A percentile compares a stretch with the other conserved stretches of the same genome.
phyloP scores from a whole-genome alignment of 2,113 vertebrate species.

The Erinaceus europaeus region DNA sequence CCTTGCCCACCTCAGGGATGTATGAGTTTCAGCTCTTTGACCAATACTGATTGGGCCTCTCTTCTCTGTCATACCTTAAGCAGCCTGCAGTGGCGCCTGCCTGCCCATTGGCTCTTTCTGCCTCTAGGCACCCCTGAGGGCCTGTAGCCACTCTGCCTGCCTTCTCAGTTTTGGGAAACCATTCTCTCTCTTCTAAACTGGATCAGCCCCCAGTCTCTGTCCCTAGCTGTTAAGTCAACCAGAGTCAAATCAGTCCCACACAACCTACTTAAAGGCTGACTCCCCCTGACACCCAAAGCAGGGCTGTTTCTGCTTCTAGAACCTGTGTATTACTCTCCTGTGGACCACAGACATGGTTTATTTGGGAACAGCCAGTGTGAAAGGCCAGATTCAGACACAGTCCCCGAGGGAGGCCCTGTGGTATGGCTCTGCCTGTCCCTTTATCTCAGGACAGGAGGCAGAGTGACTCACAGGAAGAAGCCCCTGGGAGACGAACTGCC shows the following conservation, averaged over 20 bases:
- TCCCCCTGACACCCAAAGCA: neutral
- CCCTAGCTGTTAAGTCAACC: neutral
- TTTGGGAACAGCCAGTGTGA: neutral
- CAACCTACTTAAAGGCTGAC: neutral
- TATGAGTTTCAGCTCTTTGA: too few species aligned
- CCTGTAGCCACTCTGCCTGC: too few species aligned
- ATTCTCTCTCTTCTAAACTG: neutral
- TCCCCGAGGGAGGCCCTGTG: neutral
- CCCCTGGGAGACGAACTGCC: too few species aligned
- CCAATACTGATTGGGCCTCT: too few species aligned
- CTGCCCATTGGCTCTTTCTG: too few species aligned
- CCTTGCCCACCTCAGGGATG: too few species aligned
- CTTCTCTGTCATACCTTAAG: too few species aligned
- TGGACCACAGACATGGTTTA: neutral
- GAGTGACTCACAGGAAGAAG: conserved; percentile 12
- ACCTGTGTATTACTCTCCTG: too few species aligned
- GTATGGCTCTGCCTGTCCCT: accelerated
- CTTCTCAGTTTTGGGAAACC: too few species aligned
- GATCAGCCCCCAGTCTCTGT: neutral
- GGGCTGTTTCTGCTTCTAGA: too few species aligned
- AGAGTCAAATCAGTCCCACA: neutral
- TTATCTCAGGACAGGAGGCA: conserved; percentile 3
- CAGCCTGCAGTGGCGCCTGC: too few species aligned
- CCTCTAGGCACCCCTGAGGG: too few species aligned
- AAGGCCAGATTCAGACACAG: neutral